Percentiles rank a stretch among this genome's conserved stretches.
phyloP scores from a whole-genome alignment of 1,140 invertebrate species.

The Lerema accius region DNA sequence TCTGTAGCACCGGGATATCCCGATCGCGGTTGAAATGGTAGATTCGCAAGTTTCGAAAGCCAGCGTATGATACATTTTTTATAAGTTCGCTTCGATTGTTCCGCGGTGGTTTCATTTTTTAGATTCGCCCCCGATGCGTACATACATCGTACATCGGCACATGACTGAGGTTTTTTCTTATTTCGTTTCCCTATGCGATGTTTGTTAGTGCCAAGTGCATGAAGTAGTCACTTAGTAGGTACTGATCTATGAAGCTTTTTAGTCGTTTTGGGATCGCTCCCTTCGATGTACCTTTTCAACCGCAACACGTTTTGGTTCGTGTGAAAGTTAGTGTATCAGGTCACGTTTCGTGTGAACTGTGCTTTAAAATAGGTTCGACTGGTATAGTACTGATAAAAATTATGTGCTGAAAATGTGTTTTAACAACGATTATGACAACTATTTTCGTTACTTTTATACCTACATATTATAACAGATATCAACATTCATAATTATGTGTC shows the following conservation, averaged over 20 bases:
- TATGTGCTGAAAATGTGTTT: too few species aligned
- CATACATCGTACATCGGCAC: slow-evolving; percentile 71
- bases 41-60: slow-evolving; percentile 76
- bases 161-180: slow-evolving; percentile 62
- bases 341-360: too few species aligned
- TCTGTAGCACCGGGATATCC: slow-evolving; percentile 64
- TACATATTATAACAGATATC: too few species aligned
- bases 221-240: slow-evolving; percentile 48
- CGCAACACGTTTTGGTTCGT: slow-evolving; percentile 6
- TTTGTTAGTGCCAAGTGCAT: slow-evolving; percentile 62
- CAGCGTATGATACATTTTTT: slow-evolving; percentile 77
- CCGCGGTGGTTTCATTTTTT: slow-evolving; percentile 66
- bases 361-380: too few species aligned
- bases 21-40: slow-evolving; percentile 77
- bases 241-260: slow-evolving; percentile 27
- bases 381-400: too few species aligned
- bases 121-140: slow-evolving; percentile 58
- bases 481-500: too few species aligned
- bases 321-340: not conserved
- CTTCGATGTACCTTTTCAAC: slow-evolving; percentile 11
- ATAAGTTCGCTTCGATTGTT: slow-evolving; percentile 81
- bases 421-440: too few species aligned
- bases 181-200: slow-evolving; percentile 57
- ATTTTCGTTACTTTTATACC: too few species aligned
- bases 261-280: slow-evolving; percentile 12